phyloP scores from a whole-genome alignment of 2,113 vertebrate genomes.

The Galeopterus variegatus region DNA sequence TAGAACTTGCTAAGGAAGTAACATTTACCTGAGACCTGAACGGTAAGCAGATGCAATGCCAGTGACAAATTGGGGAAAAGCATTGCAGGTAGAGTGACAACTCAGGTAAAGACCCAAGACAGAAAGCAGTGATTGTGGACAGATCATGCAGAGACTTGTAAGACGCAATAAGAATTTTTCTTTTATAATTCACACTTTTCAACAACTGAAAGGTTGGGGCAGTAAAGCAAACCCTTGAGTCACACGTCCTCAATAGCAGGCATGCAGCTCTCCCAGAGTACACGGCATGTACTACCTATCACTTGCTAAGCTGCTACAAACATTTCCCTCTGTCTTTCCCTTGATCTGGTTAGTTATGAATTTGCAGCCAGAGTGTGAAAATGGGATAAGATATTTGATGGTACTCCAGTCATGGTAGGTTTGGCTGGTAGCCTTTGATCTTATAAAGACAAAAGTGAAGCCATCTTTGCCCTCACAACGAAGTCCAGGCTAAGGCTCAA shows the following conservation, averaged over 20 bases:
- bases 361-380: neutral
- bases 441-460: neutral
- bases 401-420: no score
- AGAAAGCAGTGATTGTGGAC: neutral
- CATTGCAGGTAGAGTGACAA: no score
- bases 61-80: neutral
- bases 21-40: neutral
- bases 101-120: neutral
- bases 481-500: neutral
- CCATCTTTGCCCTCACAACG: neutral
- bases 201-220: neutral
- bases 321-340: neutral
- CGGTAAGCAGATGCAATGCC: neutral
- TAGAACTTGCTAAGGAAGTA: neutral
- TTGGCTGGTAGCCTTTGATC: neutral
- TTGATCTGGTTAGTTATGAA: neutral
- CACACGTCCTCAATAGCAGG: neutral
- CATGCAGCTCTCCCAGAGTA: neutral
- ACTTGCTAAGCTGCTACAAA: neutral
- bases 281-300: no score
- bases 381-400: neutral
- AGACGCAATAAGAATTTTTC: neutral
- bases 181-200: neutral
- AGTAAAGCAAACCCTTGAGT: neutral
- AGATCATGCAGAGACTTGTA: neutral